Base-by-base conservation (phyloP, 1,140 invertebrate genomes). In the Procambarus virginalis region DNA sequence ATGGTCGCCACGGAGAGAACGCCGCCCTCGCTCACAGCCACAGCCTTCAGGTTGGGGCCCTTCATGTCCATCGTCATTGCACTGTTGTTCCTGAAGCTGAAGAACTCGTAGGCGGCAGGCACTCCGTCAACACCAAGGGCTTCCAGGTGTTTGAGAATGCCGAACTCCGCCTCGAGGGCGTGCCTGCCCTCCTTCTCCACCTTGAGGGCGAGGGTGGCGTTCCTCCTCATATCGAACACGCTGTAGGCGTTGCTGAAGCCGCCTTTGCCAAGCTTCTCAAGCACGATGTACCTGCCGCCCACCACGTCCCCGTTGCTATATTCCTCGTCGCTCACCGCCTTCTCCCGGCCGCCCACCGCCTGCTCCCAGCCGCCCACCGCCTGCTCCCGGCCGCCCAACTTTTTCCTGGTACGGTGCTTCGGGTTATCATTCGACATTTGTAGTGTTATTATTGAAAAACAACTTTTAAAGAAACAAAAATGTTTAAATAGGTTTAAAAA, bases 1-100 rank as follows among this genome's bases (percentile, higher is more conserved):
- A 86, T 22, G 20, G 22, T 34, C 34, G 14, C 84, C 49, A 81
- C 17, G n/a, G 22, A 5, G 17, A 86, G 55, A 17, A 22, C 45
- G 10, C 75, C 55, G 51, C 58, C 58, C 51, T 34, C 51, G 20
- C 34, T 49, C 49, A 3, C 3, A 34, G 79, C 79, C 48, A 81
- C 9, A 51, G 51, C 12, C 48, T 64, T 76, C 73, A 86, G n/a
- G 14, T 4, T 86, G 22, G 6, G 6, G 10, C 84, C 84, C 55
- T 86, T 86, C 3, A 77, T 12, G 51, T 86, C 84, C 84, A 86
- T 78, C 49, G 75, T 48, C 34, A 86, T 70, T n/a, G 58, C 84
- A 68, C 34, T 86, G 84, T 86, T 3, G 75, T 76, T 60, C 2
- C 75, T 75, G 12, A 86, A 75, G 2, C 14, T 51, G 49, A 20